These are phyloP conservation scores for Eristalis pertinax DNA, from an alignment of 2,888 invertebrate genomes.

Conservation along the genomic window DNA sequence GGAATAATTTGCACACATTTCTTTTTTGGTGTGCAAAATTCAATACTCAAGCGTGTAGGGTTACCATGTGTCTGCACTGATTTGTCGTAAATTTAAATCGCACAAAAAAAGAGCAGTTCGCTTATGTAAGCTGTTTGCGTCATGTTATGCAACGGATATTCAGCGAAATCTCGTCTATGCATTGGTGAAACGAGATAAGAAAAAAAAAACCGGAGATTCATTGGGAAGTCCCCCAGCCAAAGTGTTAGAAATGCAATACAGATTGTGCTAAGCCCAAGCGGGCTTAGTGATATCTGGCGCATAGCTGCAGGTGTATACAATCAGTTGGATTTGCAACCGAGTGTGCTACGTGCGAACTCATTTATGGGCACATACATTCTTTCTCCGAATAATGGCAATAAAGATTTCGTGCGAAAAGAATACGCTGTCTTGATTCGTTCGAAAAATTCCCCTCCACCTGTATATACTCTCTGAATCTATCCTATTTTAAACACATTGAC, in stretches of 20 bases:
- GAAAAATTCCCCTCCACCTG: too few relatives aligned
- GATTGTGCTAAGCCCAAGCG: background rate
- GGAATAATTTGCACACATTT: constrained; percentile 15
- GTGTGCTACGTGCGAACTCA: too few relatives aligned
- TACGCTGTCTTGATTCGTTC: too few relatives aligned
- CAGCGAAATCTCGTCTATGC: background rate
- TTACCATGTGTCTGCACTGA: background rate
- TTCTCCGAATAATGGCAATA: too few relatives aligned
- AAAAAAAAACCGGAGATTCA: background rate
- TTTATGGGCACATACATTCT: too few relatives aligned
- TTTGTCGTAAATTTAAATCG: background rate
- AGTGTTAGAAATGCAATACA: background rate
- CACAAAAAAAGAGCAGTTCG: background rate
- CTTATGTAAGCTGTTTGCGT: background rate
- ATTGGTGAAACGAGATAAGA: background rate
- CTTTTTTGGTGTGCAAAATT: constrained; percentile 8
- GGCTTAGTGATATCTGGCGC: background rate
- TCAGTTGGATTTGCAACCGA: too few relatives aligned
- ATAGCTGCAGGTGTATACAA: too few relatives aligned
- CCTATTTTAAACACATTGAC: too few relatives aligned
- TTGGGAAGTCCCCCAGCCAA: background rate
- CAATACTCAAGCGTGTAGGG: constrained; percentile 1
- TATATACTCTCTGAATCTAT: too few relatives aligned
- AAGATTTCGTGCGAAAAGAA: too few relatives aligned
- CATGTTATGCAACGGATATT: background rate